Conservation (phyloP, 2,113 vertebrate species). For the Coptodon bakossiorum region DNA sequence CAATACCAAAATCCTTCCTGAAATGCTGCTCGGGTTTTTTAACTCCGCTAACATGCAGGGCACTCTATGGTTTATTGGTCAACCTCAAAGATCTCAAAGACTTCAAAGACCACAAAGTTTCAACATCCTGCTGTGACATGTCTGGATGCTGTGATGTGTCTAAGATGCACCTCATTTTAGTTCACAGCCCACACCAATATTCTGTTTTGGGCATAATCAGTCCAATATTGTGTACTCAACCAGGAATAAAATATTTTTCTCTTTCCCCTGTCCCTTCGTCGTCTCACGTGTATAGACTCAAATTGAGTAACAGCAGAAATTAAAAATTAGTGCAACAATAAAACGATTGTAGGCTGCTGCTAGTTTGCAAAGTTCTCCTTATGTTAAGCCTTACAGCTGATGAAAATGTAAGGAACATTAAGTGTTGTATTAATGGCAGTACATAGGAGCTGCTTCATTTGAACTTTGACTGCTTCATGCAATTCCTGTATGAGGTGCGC, state of each 20-base stretch:
- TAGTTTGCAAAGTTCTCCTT: background rate
- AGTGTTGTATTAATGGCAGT: background rate
- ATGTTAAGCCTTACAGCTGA: background rate
- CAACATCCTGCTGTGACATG: no score
- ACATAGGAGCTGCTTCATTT: background rate
- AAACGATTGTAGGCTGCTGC: background rate
- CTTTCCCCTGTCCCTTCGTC: background rate
- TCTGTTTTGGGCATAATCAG: no score
- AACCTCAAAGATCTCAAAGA: background rate
- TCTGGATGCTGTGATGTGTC: no score
- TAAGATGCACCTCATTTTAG: no score
- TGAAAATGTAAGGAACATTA: background rate
- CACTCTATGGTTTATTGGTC: background rate
- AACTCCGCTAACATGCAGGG: background rate
- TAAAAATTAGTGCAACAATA: background rate
- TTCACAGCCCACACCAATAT: no score
- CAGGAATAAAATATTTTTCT: background rate
- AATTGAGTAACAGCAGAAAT: background rate
- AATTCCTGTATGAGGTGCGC: background rate
- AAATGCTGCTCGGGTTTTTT: background rate
- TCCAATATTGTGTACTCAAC: background rate
- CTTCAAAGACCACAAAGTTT: background rate
- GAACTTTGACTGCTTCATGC: background rate
- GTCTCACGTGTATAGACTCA: background rate
- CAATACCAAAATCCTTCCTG: background rate